phyloP scores from a whole-genome alignment of 2,797 vertebrate species.

The Eospalax fontanierii region DNA sequence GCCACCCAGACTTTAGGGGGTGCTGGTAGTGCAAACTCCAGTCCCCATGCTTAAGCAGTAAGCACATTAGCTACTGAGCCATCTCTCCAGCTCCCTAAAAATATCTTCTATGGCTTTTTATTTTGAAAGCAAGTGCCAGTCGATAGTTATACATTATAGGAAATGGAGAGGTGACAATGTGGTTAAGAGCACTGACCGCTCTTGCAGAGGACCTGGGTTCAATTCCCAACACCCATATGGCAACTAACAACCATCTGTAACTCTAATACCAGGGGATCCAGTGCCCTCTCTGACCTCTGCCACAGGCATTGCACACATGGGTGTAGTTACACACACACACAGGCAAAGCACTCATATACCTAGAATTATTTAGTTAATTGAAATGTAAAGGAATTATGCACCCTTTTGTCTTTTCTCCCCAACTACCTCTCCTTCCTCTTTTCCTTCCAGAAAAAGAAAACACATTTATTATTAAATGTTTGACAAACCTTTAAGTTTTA shows the following conservation, averaged over 20 bases:
- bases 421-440: not conserved
- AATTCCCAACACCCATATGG: too few relatives aligned
- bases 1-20: not conserved
- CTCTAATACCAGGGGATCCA: too few relatives aligned
- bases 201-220: too few relatives aligned
- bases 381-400: too few relatives aligned
- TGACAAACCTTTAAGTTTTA: slow-evolving; percentile 6
- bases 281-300: too few relatives aligned
- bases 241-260: too few relatives aligned
- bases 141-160: not conserved
- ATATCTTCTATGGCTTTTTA: slow-evolving; percentile 3
- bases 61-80: not conserved
- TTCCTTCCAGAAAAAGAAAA: not conserved
- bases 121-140: not conserved
- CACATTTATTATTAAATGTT: not conserved
- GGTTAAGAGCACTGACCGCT: too few relatives aligned
- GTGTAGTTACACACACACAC: too few relatives aligned
- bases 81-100: not conserved
- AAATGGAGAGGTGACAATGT: too few relatives aligned
- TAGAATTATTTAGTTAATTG: too few relatives aligned
- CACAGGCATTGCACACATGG: too few relatives aligned
- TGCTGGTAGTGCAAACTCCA: not conserved
- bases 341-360: too few relatives aligned
- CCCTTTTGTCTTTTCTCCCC: not conserved
- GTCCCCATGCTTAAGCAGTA: not conserved